phyloP scores from a whole-genome alignment of 2,113 vertebrate species.

The Syngnathus scovelli region DNA sequence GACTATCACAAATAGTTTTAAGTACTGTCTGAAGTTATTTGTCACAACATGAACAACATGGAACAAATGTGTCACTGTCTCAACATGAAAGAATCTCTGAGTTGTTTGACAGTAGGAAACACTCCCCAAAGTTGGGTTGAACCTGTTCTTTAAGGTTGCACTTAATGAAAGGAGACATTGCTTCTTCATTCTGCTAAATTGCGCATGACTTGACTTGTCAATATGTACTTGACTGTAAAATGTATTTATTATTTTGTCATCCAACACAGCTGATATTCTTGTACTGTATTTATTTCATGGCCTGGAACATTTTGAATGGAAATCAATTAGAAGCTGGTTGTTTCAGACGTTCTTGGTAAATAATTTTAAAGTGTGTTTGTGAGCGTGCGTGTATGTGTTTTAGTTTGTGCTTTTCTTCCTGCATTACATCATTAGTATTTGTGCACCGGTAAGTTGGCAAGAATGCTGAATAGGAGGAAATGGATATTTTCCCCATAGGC shows the following conservation, averaged over 20 bases:
- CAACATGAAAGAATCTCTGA: not conserved
- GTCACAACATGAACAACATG: not conserved
- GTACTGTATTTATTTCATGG: not conserved
- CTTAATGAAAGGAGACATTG: not conserved
- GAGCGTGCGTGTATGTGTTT: not conserved
- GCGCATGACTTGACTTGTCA: not conserved
- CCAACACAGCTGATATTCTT: not conserved
- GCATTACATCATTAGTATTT: not conserved
- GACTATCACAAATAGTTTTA: not conserved
- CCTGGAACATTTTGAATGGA: not conserved
- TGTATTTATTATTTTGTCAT: not conserved
- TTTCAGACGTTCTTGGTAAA: not conserved
- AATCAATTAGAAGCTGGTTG: not conserved
- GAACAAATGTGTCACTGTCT: not conserved
- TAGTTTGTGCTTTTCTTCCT: not conserved
- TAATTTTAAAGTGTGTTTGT: not conserved
- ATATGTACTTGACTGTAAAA: not conserved
- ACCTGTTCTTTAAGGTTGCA: not conserved
- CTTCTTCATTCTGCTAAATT: not conserved
- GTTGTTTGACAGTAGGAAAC: not conserved
- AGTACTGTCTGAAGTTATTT: not conserved
- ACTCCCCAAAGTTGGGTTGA: not conserved
- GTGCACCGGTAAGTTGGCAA: not conserved
- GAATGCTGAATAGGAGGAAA: constrained; percentile 25
- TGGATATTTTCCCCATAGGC: constrained; percentile 43